Base-by-base conservation (phyloP, 2,113 vertebrate species). In the Perccottus glenii region DNA sequence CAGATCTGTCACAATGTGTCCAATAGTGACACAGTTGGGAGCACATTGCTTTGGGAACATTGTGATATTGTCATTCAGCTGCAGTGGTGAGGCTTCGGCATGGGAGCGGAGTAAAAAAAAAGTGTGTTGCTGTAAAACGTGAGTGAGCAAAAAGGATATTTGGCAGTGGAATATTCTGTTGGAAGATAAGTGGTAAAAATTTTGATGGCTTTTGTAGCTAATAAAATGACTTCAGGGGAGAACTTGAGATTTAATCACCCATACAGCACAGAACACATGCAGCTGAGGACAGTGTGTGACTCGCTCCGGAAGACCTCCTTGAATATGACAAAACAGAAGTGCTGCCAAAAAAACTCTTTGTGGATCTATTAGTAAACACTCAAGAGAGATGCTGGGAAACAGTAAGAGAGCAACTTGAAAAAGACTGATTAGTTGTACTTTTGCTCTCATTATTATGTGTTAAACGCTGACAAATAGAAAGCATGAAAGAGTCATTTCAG, bases 331-430 rank as follows among this genome's bases (percentile, higher is more conserved):
- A 76, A 59, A 51, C 46, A 19, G 50, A 70, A 44, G 60, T 62
- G 63, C 51, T 80, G 82, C 81, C 81, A 82, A 64, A 82, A 75
- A 61, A 77, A 59, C 73, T 80, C 78, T 84, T 84, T 73, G 56
- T 59, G 43, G 49, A 51, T 78, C 47, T 81, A 73, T 72, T 33
- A 57, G 60, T 12, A 78, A 70, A 56, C 50, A 52, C 43, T 60
- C 59, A 64, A 49, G 15, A 36, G 36, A 64, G 45, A 63, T 77
- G 33, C 79, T 67, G 56, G 58, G 68, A 71, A 70, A 46, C 1
- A n/a, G 46, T 27, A 27, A 40, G 8, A 52, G 19, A 59, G 27
- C n/a, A 50, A 57, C 46, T 56, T 19, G 55, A 64, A 51, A 70
- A 72, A 43, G 14, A 40, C 27, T 11, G n/a, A 6, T 46, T 64